A percentile compares a stretch with the other conserved stretches of the same genome.
These are phyloP conservation scores for Saturnia pavonia DNA, from an alignment of 2,888 invertebrate genomes.

Conservation along the genomic window DNA sequence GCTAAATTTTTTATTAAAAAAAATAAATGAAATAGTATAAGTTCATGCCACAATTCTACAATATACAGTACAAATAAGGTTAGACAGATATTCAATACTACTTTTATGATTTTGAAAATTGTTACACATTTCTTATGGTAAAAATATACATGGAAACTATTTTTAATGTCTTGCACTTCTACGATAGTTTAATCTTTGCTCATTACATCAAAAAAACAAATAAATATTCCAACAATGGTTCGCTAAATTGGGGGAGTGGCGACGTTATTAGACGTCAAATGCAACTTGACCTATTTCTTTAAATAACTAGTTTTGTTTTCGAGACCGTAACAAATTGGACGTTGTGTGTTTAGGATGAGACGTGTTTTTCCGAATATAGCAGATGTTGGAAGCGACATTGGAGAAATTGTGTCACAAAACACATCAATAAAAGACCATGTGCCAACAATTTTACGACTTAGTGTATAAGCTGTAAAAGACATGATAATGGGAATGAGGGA, in stretches of 20 bases:
- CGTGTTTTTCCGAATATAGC: conserved; percentile 12
- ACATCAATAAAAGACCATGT: conserved; percentile 11
- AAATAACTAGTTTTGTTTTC: background rate
- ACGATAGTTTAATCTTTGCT: conserved; percentile 14
- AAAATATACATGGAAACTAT: background rate
- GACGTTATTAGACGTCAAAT: conserved; percentile 41
- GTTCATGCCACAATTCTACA: too few species aligned
- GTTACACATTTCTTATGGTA: too few species aligned
- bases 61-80: too few species aligned
- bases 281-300: conserved; percentile 38
- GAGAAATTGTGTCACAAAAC: conserved; percentile 11
- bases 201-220: conserved; percentile 32
- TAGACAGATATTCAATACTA: background rate
- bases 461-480: background rate
- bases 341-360: conserved; percentile 1
- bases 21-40: too few species aligned
- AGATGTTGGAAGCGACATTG: conserved; percentile 9
- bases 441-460: conserved; percentile 3
- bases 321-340: conserved; percentile 10
- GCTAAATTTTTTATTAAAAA: too few species aligned
- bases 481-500: background rate
- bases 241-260: conserved; percentile 48
- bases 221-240: conserved; percentile 56
- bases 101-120: background rate
- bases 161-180: background rate